Evolutionary conservation across 2,888 invertebrate species (phyloP).

Genomic region (Cerceris ruficornis): DNA sequence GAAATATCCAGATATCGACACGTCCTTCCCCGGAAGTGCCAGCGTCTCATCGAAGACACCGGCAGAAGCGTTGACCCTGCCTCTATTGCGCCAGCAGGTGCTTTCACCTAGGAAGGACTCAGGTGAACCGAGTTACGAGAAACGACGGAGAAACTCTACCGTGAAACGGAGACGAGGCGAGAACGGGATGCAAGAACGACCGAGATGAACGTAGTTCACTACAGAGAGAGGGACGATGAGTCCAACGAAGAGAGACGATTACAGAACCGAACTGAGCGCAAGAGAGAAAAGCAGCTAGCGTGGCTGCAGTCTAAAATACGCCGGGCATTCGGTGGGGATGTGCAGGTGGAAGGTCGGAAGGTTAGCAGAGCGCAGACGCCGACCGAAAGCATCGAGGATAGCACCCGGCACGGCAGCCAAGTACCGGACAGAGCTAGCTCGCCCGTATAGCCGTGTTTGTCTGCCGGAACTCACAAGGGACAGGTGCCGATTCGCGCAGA

Average conservation of each 20-base stretch:
- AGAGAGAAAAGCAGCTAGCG: slow-evolving; percentile 37
- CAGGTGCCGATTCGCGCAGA: background rate
- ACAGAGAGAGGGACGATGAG: slow-evolving; percentile 5
- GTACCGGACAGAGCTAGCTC: slow-evolving; percentile 81
- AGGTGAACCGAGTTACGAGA: slow-evolving; percentile 13
- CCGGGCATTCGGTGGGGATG: slow-evolving; percentile 45
- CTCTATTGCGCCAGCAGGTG: slow-evolving; percentile 23
- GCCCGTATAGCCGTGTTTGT: slow-evolving; percentile 68
- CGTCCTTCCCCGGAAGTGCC: background rate
- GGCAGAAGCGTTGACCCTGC: slow-evolving; percentile 47
- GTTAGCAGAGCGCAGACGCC: slow-evolving; percentile 76
- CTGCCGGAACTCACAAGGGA: slow-evolving; percentile 18
- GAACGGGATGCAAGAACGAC: too few species aligned
- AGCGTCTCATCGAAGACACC: slow-evolving; percentile 7
- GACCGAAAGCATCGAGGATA: slow-evolving; percentile 71
- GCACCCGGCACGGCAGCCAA: slow-evolving; percentile 75
- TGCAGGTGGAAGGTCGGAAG: slow-evolving; percentile 66
- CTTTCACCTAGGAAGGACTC: slow-evolving; percentile 4
- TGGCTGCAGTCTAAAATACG: slow-evolving; percentile 53
- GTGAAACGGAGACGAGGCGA: too few species aligned
- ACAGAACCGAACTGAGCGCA: background rate
- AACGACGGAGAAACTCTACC: background rate
- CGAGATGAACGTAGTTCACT: too few species aligned
- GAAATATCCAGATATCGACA: background rate
- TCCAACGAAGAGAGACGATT: slow-evolving; percentile 4